phyloP scores from a whole-genome alignment of 2,113 vertebrate genomes.

The Myotis lucifugus region DNA sequence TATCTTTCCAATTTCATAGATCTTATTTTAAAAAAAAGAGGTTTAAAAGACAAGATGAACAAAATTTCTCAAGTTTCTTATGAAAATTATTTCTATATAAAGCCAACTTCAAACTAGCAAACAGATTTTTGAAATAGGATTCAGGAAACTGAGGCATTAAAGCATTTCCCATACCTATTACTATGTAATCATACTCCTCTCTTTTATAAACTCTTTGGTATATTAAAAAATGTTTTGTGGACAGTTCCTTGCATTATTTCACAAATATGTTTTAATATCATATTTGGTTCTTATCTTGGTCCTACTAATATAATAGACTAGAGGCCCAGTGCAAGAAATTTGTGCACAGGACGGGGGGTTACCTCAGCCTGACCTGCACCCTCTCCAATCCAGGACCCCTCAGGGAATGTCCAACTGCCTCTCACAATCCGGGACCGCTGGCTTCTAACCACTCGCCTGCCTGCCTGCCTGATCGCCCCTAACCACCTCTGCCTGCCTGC shows the following conservation, averaged over 20 bases:
- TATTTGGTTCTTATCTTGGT: background rate
- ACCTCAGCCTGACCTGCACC: no score
- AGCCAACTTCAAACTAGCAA: background rate
- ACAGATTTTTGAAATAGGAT: background rate
- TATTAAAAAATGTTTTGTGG: background rate
- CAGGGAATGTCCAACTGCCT: no score
- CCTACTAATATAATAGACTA: background rate
- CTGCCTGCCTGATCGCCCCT: no score
- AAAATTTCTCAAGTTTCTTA: background rate
- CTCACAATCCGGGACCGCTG: no score
- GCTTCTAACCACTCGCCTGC: no score
- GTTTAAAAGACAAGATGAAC: background rate
- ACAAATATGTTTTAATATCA: background rate
- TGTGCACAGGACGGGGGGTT: no score
- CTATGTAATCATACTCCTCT: background rate
- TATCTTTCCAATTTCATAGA: background rate
- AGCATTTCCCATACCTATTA: background rate
- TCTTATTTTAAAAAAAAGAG: background rate
- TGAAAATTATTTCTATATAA: constrained; percentile 11
- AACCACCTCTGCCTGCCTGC: no score
- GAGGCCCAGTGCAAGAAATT: no score
- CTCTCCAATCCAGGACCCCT: no score
- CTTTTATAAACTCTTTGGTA: background rate
- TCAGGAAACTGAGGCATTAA: background rate
- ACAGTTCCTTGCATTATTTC: background rate